A percentile compares a stretch with the other conserved stretches of the same genome.
Conservation (phyloP, 2,797 vertebrate species). For the Pygocentrus nattereri region DNA sequence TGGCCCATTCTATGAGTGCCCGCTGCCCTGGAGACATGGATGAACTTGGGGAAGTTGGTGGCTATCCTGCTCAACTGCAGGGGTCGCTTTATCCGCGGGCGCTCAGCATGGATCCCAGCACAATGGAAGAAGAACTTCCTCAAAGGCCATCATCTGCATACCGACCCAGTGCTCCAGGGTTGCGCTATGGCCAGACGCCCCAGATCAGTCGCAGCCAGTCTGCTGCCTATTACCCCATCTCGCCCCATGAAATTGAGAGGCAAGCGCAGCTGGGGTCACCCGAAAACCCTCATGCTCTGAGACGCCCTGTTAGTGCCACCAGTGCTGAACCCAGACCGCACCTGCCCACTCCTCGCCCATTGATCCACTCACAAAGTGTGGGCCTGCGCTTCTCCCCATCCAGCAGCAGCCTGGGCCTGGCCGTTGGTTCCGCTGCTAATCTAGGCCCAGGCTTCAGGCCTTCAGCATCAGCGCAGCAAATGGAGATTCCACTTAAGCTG, state of each 20-base stretch:
- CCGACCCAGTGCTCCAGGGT: slow-evolving; percentile 74
- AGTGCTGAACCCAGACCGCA: slow-evolving; percentile 85
- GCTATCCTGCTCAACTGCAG: slow-evolving; percentile 83
- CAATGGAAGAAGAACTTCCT: slow-evolving; percentile 86
- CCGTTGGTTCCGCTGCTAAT: slow-evolving; percentile 77
- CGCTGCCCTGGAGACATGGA: slow-evolving; percentile 91
- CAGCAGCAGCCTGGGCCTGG: slow-evolving; percentile 89
- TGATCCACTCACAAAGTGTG: slow-evolving; percentile 92
- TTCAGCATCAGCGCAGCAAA: slow-evolving; percentile 87
- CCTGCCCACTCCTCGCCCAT: slow-evolving; percentile 83
- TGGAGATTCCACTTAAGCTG: slow-evolving; percentile 91
- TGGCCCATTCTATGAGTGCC: slow-evolving; percentile 85
- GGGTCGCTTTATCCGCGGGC: slow-evolving; percentile 75
- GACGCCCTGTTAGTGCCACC: slow-evolving; percentile 86
- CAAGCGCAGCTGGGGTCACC: slow-evolving; percentile 81
- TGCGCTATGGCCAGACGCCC: slow-evolving; percentile 86
- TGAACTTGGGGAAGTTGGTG: slow-evolving; percentile 80
- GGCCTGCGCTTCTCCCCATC: slow-evolving; percentile 90
- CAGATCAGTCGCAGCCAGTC: slow-evolving; percentile 95
- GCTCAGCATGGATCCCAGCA: slow-evolving; percentile 54
- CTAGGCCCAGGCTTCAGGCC: slow-evolving; percentile 88
- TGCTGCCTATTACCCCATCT: slow-evolving; percentile 90
- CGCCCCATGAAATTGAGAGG: slow-evolving; percentile 86
- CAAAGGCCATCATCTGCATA: slow-evolving; percentile 85
- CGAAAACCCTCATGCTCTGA: slow-evolving; percentile 85